Evolutionary conservation across 2,888 invertebrate genomes (phyloP), one percentile per base, ranked within the genome.

Genomic region (Cosmia trapezina): DNA sequence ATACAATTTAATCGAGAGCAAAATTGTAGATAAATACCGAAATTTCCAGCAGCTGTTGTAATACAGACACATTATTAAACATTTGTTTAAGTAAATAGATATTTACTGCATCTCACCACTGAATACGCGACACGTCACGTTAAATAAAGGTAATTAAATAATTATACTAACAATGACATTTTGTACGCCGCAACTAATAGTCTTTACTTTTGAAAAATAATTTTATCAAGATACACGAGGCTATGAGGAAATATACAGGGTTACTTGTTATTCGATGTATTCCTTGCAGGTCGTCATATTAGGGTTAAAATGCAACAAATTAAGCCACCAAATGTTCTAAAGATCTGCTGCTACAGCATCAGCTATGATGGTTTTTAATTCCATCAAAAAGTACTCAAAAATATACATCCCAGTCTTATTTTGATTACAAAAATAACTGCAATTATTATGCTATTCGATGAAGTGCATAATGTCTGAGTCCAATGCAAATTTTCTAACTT

Each of bases 71-170:
- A 57, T 51, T 49, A 17, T 49, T 54, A 41, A 11, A 74, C 12
- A 8, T 45, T 53, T 22, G 49, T 66, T 17, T 63, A 77, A 70
- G 22, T 49, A 54, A 78, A 74, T 60, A 43, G 7, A 19, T 5
- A 12, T n/a, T 37, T 12, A 4, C 0, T 14, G 4, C n/a, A 33
- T 72, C 17, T 22, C 8, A 6, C 37, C 37, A 28, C 0, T 78
- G 9, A 14, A 56, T 0, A 14, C 7, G 4, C 1, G 79, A 49
- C 61, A 72, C 17, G 54, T 78, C 12, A 22, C 45, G 1, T 6
- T 54, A 19, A 1, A 47, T 47, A 45, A 54, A 49, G 12, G 4
- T 78, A 78, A 75, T 72, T 45, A 56, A 28, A 61, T 33, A 54
- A 60, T 60, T 75, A 33, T 22, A 49, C 8, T 41, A 7, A 47